Evolutionary conservation across 1,140 invertebrate species (phyloP).

Genomic region (Tetranychus urticae): DNA sequence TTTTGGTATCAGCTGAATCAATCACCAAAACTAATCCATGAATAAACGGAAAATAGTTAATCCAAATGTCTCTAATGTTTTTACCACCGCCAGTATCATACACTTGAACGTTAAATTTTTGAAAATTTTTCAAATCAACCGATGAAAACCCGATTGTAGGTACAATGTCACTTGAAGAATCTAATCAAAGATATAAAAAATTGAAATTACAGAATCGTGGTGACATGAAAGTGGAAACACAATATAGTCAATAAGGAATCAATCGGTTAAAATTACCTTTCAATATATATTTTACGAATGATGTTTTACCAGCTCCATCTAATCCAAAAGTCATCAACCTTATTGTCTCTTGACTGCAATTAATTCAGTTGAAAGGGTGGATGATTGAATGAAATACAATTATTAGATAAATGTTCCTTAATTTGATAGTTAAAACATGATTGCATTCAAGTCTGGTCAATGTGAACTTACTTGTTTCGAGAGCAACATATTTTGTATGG

Average conservation of each 20-base stretch:
- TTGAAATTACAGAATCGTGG: constrained; percentile 7
- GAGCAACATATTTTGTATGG: too few relatives aligned
- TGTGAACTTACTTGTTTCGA: too few relatives aligned
- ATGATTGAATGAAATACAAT: too few relatives aligned
- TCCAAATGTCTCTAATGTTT: constrained; percentile 62
- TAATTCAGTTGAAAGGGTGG: not conserved
- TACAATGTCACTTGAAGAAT: constrained; percentile 38
- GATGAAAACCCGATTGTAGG: constrained; percentile 65
- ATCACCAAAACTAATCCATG: constrained; percentile 71
- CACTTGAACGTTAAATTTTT: constrained; percentile 39
- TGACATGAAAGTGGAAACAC: not conserved
- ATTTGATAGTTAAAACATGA: too few relatives aligned
- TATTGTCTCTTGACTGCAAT: constrained; percentile 20
- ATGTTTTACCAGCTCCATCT: constrained; percentile 70
- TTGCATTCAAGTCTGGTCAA: too few relatives aligned
- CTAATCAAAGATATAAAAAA: constrained; percentile 21
- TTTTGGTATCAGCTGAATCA: constrained; percentile 48
- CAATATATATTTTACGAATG: constrained; percentile 43
- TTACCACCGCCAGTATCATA: constrained; percentile 72
- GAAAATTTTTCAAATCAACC: constrained; percentile 31
- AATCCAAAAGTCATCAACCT: constrained; percentile 53
- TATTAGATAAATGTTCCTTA: too few relatives aligned
- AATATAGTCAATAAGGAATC: too few relatives aligned
- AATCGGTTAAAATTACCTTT: constrained; percentile 24
- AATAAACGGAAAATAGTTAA: constrained; percentile 56